A percentile compares a stretch with the other conserved stretches of the same genome.
Conservation (phyloP, 2,888 invertebrate genomes). For the Molorchus minor region DNA sequence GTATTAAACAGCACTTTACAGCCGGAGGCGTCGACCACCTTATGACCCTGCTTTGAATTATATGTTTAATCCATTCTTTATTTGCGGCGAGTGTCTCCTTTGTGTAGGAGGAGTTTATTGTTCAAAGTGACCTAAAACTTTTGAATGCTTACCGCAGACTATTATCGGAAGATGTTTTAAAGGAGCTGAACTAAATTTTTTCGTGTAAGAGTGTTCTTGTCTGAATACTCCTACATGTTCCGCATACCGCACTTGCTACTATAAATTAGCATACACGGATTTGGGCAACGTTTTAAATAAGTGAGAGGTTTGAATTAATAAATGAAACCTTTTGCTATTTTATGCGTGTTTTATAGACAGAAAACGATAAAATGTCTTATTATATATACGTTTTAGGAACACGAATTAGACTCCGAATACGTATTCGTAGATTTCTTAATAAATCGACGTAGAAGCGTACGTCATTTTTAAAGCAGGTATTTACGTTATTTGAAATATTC, state of each 20-base stretch:
- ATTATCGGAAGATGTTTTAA: conserved; percentile 17
- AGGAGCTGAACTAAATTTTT: conserved; percentile 23
- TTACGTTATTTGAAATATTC: too few relatives aligned
- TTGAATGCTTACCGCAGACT: background rate
- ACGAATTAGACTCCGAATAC: too few relatives aligned
- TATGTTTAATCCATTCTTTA: conserved; percentile 47
- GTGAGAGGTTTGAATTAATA: conserved; percentile 12
- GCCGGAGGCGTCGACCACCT: conserved; percentile 43
- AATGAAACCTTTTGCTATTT: background rate
- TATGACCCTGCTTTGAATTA: conserved; percentile 45
- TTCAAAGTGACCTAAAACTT: conserved; percentile 47
- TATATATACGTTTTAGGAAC: too few relatives aligned
- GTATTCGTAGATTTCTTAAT: too few relatives aligned
- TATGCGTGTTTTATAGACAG: too few relatives aligned
- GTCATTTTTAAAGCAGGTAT: too few relatives aligned
- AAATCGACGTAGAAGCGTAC: too few relatives aligned
- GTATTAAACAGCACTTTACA: conserved; percentile 45
- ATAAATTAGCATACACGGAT: conserved; percentile 33
- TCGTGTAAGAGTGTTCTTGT: conserved; percentile 16
- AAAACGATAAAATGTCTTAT: too few relatives aligned
- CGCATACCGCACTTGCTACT: conserved; percentile 33
- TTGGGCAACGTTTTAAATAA: conserved; percentile 12
- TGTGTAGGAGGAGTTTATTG: conserved; percentile 49
- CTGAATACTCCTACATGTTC: conserved; percentile 31
- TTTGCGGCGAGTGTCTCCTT: conserved; percentile 42